Evolutionary conservation across 2,797 vertebrate species (phyloP).

Genomic region (Psittacula echo): DNA sequence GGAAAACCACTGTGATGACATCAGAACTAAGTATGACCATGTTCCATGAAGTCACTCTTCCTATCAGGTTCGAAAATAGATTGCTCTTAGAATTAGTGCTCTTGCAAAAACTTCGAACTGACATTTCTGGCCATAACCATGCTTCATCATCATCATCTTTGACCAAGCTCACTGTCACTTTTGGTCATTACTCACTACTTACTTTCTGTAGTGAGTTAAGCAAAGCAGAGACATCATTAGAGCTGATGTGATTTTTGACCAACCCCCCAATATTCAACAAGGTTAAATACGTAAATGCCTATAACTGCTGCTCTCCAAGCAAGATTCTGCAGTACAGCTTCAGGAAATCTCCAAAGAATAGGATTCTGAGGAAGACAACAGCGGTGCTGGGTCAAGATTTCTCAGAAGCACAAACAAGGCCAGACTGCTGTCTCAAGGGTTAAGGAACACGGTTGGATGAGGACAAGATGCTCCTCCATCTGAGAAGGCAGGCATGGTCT

Average conservation of each 20-base stretch:
- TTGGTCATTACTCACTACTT: neutral
- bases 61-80: neutral
- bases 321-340: neutral
- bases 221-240: neutral
- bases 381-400: neutral
- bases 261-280: neutral
- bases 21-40: fast-evolving
- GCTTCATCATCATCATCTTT: neutral
- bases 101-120: neutral
- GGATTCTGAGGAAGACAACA: neutral
- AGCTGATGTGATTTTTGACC: neutral
- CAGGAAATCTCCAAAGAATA: neutral
- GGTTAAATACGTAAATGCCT: neutral
- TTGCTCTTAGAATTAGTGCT: neutral
- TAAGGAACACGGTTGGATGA: neutral
- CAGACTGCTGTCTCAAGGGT: neutral
- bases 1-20: neutral
- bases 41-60: neutral
- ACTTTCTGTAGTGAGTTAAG: neutral
- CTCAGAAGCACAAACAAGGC: neutral
- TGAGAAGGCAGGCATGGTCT: neutral
- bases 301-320: neutral
- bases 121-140: fast-evolving
- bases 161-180: neutral
- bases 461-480: neutral